Evolutionary conservation across 2,113 vertebrate species (phyloP), one percentile per base, ranked within the genome.

Genomic region (Triplophysa dalaica): DNA sequence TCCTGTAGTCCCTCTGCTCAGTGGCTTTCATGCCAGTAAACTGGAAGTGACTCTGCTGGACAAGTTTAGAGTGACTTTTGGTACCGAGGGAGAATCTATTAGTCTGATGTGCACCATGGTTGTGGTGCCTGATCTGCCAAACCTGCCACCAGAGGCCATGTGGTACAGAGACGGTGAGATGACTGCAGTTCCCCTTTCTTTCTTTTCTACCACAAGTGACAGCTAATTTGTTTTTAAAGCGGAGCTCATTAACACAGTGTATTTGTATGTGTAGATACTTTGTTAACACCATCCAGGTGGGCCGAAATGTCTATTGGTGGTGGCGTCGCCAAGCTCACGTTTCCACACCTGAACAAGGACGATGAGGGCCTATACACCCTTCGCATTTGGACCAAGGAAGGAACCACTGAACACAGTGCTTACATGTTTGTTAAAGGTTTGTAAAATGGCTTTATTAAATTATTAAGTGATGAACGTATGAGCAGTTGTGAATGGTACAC

Each of bases 351-450:
- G 87, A 94, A 96, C 88, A 99, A 99, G 88, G 98, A 99, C 4
- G 98, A 99, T 1, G 98, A 99, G 89, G 98, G 98, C 16, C 93
- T 99, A 73, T 99, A 99, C 86, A 99, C 98, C 0, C 74, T 98
- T 61, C 92, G 97, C 70, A 90, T 99, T 63, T 92, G 96, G 84
- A 95, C 95, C 0, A 94, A 92, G 79, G 94, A 94, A 0, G 96
- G 97, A 48, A 92, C 96, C 48, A 88, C 90, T 0, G 95, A 99
- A 83, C 95, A 96, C 85, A 96, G 96, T 0, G 97, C 96, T 77
- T 99, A 95, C 86, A 85, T 99, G 75, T 99, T 99, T 63, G 98
- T 99, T 58, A 92, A 93, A 93, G 98, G 96, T 98, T 45, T 45
- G 43, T 45, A 45, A 16, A 19, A 2, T 4, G 6, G 17, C 14